These are phyloP conservation scores for Setophaga petechia DNA, from an alignment of 2,113 vertebrate species.

Conservation along the genomic window DNA sequence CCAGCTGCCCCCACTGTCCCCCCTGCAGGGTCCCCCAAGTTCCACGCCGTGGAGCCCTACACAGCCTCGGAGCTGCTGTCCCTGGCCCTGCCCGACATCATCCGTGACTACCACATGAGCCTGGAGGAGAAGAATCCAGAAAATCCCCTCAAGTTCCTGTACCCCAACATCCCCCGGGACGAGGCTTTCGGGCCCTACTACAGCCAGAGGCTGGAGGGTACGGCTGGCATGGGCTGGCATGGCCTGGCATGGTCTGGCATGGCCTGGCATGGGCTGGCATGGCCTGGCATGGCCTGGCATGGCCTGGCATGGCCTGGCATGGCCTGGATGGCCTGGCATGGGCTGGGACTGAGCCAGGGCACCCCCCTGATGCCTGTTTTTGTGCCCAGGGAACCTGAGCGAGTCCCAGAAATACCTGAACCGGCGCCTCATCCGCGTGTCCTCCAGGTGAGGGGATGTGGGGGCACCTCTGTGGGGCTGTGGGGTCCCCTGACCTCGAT, in stretches of 20 bases:
- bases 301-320: fast-evolving
- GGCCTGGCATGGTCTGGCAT: fast-evolving
- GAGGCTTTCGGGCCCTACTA: constrained; percentile 88
- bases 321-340: too few relatives aligned
- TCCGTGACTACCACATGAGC: constrained; percentile 86
- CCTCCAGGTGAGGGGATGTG: constrained; percentile 64
- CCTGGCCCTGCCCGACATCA: constrained; percentile 89
- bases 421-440: constrained; percentile 73
- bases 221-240: fast-evolving
- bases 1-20: neutral
- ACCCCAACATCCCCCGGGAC: constrained; percentile 83
- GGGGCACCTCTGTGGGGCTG: fast-evolving
- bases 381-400: constrained; percentile 13
- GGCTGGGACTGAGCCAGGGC: too few relatives aligned
- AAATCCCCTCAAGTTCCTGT: constrained; percentile 87
- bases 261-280: too few relatives aligned
- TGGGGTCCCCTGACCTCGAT: neutral
- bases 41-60: constrained; percentile 87
- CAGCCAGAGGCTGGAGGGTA: constrained; percentile 73
- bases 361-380: neutral
- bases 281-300: fast-evolving
- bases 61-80: constrained; percentile 81
- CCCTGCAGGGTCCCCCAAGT: constrained; percentile 56
- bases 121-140: constrained; percentile 83
- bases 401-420: constrained; percentile 71